These are phyloP conservation scores for Nemapogon koenigi DNA, from an alignment of 2,888 invertebrate species.

Conservation along the genomic window DNA sequence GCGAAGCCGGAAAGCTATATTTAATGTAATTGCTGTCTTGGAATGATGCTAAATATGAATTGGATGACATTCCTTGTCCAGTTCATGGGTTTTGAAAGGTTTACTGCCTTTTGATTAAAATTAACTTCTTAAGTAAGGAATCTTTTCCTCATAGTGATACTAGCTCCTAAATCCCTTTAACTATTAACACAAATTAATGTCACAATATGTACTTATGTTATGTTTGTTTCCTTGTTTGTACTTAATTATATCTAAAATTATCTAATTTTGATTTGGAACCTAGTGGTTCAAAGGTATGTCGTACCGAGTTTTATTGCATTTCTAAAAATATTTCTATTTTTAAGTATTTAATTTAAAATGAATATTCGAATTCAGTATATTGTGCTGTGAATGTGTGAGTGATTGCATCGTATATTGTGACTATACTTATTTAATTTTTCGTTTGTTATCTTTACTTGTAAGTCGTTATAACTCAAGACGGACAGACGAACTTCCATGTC, in stretches of 20 bases:
- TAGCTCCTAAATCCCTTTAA: constrained; percentile 60
- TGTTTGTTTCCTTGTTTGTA: constrained; percentile 58
- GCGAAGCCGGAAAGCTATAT: too few species aligned
- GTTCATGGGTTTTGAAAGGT: constrained; percentile 35
- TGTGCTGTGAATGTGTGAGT: constrained; percentile 58
- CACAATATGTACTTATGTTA: constrained; percentile 59
- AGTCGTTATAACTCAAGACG: constrained; percentile 30
- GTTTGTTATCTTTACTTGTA: constrained; percentile 36
- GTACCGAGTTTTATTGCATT: constrained; percentile 63
- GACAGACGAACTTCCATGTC: constrained; percentile 14
- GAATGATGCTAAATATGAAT: constrained; percentile 51
- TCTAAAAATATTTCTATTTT: constrained; percentile 60
- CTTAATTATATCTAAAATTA: constrained; percentile 41
- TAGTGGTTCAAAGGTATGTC: constrained; percentile 35
- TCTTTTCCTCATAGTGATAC: constrained; percentile 63
- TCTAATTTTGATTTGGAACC: constrained; percentile 35
- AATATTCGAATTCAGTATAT: constrained; percentile 45
- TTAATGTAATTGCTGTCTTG: too few species aligned
- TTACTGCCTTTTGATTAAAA: constrained; percentile 25
- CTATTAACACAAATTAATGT: constrained; percentile 56
- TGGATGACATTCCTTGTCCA: constrained; percentile 60
- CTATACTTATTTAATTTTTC: constrained; percentile 57
- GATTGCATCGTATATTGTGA: constrained; percentile 44
- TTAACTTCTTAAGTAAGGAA: constrained; percentile 46
- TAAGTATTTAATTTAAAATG: constrained; percentile 34